Base-by-base conservation (phyloP, 2,888 invertebrate genomes). In the Conops quadrifasciatus region DNA sequence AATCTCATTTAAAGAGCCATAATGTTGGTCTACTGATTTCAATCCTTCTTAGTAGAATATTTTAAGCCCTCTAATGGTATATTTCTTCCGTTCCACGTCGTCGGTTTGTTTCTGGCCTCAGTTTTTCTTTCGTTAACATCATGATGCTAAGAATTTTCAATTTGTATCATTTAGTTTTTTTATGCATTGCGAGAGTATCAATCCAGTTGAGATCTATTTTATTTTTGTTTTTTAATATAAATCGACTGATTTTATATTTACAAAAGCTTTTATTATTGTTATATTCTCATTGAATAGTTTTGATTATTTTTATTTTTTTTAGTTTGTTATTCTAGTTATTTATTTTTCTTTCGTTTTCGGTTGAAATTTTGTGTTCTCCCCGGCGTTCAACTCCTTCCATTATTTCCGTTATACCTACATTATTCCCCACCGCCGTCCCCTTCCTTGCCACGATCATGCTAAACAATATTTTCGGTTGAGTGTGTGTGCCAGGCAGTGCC, bases 401-500 rank as follows among this genome's bases (percentile, higher is more conserved):
- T 24, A 51, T n/a, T 5, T 51, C n/a, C 36, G 36, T 36, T 36
- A 36, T 36, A 36, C 9, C 36, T n/a, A n/a, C n/a, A 36, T 45
- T 19, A 45, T 60, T 51, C 28, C 60, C 53, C 62, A 71, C 65
- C 49, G 56, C 62, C 24, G 19, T 43, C 15, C 28, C 16, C 19
- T 26, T 43, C 63, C 73, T 51, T 43, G 36, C 72, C 70, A 9
- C 73, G 74, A 66, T 72, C 69, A 71, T 70, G 59, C 69, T 63
- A 73, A 70, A 72, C 63, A 71, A 49, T 53, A 58, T 49, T 88
- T 88, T 89, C 90, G 90, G 90, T 84, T 85, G 85, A 83, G 84
- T 84, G 84, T 83, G 82, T 82, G 85, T 84, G 84, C 82, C 82
- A 86, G 86, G 82, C 91, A 91, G 92, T 90, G 88, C 88, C 89